A percentile compares a stretch with the other conserved stretches of the same genome.
Evolutionary conservation across 1,140 invertebrate genomes (phyloP).

Genomic region (Alviniconcha marisindica): DNA sequence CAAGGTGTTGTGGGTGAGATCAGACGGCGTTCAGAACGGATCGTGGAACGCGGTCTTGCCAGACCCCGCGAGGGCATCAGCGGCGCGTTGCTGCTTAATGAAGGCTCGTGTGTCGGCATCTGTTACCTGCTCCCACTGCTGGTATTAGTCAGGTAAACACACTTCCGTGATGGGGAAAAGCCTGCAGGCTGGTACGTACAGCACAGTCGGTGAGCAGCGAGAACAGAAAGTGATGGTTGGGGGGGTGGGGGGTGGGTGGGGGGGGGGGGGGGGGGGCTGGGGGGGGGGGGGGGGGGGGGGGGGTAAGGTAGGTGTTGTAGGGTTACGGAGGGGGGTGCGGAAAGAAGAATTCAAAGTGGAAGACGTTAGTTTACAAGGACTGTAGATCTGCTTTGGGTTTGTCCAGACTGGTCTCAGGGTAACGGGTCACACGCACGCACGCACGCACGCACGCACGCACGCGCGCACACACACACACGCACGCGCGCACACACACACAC

Average conservation of each 20-base stretch:
- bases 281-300: no score
- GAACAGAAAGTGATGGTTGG: no score
- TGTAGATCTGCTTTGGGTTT: neutral
- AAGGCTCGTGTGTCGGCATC: conserved; percentile 8
- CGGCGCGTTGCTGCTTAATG: neutral
- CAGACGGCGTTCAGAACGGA: no score
- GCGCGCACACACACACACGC: neutral
- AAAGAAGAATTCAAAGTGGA: neutral
- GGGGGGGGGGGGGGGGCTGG: no score
- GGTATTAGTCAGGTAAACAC: neutral
- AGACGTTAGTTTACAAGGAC: neutral
- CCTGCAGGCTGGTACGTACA: no score
- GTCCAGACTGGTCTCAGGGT: neutral
- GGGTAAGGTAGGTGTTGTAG: neutral
- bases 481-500: neutral
- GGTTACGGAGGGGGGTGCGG: neutral
- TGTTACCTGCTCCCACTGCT: neutral
- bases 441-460: neutral
- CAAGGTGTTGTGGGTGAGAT: no score
- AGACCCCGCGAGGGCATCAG: no score
- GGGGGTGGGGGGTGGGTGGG: no score
- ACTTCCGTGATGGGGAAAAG: no score
- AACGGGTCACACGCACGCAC: neutral
- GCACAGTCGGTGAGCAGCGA: no score
- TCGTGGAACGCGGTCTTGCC: no score